Base-by-base conservation (phyloP, 2,888 invertebrate genomes). In the Automeris io region DNA sequence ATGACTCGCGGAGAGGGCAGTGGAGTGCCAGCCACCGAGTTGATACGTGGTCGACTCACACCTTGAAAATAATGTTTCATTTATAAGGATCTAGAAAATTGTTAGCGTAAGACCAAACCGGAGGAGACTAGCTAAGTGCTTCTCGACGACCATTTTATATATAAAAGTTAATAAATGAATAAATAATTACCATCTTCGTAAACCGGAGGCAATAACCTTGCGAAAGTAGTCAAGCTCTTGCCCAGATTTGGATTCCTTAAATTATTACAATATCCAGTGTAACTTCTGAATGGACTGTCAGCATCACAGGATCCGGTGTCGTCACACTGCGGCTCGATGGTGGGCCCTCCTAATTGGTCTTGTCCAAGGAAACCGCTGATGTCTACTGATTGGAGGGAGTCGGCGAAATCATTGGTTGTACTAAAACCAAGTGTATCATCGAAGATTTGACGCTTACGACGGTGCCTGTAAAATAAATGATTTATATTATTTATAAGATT, bases 251-350 rank as follows among this genome's bases (percentile, higher is more conserved):
- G 95, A 61, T 95, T 93, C 21, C 93, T 89, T 35, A 96, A 71
- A 65, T 97, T 97, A 61, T 97, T 97, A 64, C 97, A 97, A 57
- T 93, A 92, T 0, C 96, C 96, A 0, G 94, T 93, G 43, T 92
- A 89, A 0, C 92, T 91, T 51, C 95, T 88, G 74, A 91, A 94
- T 0, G 91, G 93, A 3, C 80, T 89, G 23, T 88, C 90, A 5
- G 91, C 88, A 54, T 95, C 93, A 58, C 96, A 96, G 2, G 92
- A 86, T 0, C 90, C 88, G 0, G 82, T 86, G 39, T 94, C 92
- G 22, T 93, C 93, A 44, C 95, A 94, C 36, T 91, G 90, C 0
- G 92, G 89, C 32, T 92, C 91, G 0, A 91, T 88, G 35, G 89
- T 88, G 5, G 91, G 88, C 0, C 89, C 88, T 0, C 89, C 88